Evolutionary conservation across 2,888 invertebrate species (phyloP), one percentile per base, ranked within the genome.

Genomic region (Slavum lentiscoides): DNA sequence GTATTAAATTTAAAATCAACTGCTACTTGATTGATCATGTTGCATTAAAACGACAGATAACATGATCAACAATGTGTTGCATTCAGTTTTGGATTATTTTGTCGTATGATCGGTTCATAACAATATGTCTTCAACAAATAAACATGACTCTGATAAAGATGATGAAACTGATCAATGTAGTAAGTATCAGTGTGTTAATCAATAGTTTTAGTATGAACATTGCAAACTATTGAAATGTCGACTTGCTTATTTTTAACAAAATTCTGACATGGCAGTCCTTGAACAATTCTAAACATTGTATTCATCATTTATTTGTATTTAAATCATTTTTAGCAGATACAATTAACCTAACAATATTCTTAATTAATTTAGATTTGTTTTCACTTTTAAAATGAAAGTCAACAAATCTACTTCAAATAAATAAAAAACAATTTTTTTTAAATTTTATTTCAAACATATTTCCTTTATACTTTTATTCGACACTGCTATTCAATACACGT

Each of bases 111-210:
- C 66, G 39, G 64, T 80, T 80, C 23, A 13, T 80, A 80, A 66
- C 49, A 76, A 70, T 15, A 80, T 80, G 80, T 80, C 80, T 72
- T 80, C 72, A 19, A 58, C 72, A n/a, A 80, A 72, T 64, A 80
- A 80, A 64, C 80, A 64, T 62, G 72, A 80, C 55, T 72, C 70
- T 64, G 70, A 80, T 64, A 80, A 72, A 64, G 70, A 80, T 72
- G 80, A 80, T 66, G 70, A 72, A 64, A 80, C 43, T 80, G 80
- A 80, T 39, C 80, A 72, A 58, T 80, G 70, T 72, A 80, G 80
- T 80, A 64, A 80, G 80, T 80, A 80, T 64, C 72, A 58, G 9
- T 53, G 5, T 66, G 23, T 55, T 1, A 30, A 30, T 67, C 55
- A 70, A 66, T 62, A 53, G 55, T 17, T 2, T 11, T 43, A n/a